Evolutionary conservation across 1,140 invertebrate species (phyloP), one percentile per base, ranked within the genome.

Genomic region (Brachionus sp.): DNA sequence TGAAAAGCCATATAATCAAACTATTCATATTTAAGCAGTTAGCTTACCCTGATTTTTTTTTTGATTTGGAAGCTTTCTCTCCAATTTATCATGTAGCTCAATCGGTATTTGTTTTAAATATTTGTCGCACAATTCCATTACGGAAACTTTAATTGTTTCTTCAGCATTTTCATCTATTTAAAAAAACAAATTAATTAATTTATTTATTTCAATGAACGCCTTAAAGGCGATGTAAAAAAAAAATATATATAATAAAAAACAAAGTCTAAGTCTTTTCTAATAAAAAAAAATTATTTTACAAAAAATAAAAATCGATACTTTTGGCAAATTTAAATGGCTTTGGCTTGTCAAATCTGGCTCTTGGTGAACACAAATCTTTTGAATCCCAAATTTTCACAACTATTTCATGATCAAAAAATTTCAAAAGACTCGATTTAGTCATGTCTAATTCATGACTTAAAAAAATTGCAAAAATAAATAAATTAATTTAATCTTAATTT

Each of bases 311-410:
- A 87, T 87, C 7, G 84, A 1, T 39, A 82, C 57, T 84, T 44
- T 85, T 85, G 16, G 87, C 86, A 6, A 89, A 84, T 68, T 86
- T 86, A 84, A 88, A 88, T 13, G 84, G 83, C 44, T 84, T 84
- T 7, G 88, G 87, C 83, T 86, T 84, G 78, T 88, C 88, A 84
- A 87, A 88, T 29, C 86, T 85, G 12, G 88, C 87, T 75, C 86
- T 84, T 7, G 86, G 85, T 25, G 86, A 86, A 39, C 87, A 84
- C 84, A 88, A 88, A 37, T 88, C 87, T 78, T 87, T 87, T 19
- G 86, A 86, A 77, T 89, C 87, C 88, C 88, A 89, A 9, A 89
- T 86, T 23, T 86, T 62, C 19, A 89, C 75, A 53, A 87, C 86
- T 6, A 89, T 50, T 3, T 85, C 86, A 83, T 89, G 88, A 23